phyloP scores from a whole-genome alignment of 2,113 vertebrate genomes.

The Vombatus ursinus region DNA sequence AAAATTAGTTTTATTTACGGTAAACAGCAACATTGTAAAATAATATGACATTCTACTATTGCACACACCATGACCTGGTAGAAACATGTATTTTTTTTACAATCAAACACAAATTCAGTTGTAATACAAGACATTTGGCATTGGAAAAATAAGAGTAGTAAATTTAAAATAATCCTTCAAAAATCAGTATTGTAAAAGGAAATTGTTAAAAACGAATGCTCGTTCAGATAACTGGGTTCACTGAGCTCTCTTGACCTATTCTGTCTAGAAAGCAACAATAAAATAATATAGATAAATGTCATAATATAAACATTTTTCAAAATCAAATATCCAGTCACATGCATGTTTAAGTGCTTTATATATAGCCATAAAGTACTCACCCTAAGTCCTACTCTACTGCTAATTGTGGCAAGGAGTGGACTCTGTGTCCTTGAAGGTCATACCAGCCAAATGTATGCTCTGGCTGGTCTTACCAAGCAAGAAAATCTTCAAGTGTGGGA shows the following conservation, averaged over 20 bases:
- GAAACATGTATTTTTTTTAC: not conserved
- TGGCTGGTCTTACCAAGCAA: not conserved
- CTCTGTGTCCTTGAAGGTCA: not conserved
- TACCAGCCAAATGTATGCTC: not conserved
- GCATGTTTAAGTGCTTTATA: not conserved
- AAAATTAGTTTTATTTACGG: not conserved
- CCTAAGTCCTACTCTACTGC: not conserved
- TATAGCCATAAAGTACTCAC: not conserved
- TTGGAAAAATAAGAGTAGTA: not conserved
- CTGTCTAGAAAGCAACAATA: not conserved
- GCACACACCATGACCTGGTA: not conserved
- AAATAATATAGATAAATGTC: not conserved
- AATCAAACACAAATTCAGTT: not conserved
- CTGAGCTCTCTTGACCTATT: not conserved
- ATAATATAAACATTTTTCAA: constrained; percentile 45
- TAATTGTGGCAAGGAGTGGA: not conserved
- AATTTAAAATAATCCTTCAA: not conserved
- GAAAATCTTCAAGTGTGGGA: not conserved
- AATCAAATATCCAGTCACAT: not conserved
- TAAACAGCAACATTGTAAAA: not conserved
- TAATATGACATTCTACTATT: not conserved
- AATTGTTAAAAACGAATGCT: not conserved
- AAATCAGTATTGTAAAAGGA: not conserved
- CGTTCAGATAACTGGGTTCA: not conserved
- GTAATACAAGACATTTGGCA: not conserved